Base-by-base conservation (phyloP, 2,888 invertebrate species). In the Capitulum mitella region DNA sequence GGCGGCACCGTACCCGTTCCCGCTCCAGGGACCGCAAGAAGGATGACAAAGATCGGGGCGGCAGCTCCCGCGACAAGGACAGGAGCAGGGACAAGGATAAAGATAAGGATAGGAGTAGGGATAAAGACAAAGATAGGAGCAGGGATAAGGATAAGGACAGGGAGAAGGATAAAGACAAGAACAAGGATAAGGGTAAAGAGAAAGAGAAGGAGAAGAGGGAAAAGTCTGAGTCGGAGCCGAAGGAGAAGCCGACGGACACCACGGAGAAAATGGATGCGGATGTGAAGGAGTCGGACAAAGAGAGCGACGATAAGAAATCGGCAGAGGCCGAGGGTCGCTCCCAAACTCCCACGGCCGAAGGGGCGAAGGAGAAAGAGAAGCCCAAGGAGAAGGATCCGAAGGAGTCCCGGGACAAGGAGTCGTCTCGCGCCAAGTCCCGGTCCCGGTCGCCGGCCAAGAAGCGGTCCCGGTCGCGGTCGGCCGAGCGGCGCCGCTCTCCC, bases 401-500 rank as follows among this genome's bases (percentile, higher is more conserved):
- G n/a, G n/a, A n/a, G n/a, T n/a, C n/a, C n/a, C n/a, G n/a, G n/a
- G n/a, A n/a, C n/a, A 58, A 58, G 58, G 58, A 58, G 2, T 58
- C 58, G 58, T 29, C n/a, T 6, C 58, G 58, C 5, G 51, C 51
- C 6, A 51, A 22, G 6, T 58, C 58, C 10, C 58, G 58, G 10
- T 43, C 70, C 2, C 88, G 92, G 10, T 91, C 92, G 0, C 88
- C 89, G 81, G 77, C 51, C 40, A 70, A 76, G 26, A 78, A 78
- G 61, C 88, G 86, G 0, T 85, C 86, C 26, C 78, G 90, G 76
- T 89, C 90, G 1, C 87, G 90, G 76, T 90, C 90, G 87, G 37
- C 87, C 90, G 70, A 29, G 26, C 29, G 26, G 26, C 26, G 29
- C 37, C n/a, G n/a, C n/a, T n/a, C n/a, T n/a, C n/a, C n/a, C n/a